A percentile compares a stretch with the other conserved stretches of the same genome.
Evolutionary conservation across 2,888 invertebrate genomes (phyloP).

Genomic region (Xylota segnis): DNA sequence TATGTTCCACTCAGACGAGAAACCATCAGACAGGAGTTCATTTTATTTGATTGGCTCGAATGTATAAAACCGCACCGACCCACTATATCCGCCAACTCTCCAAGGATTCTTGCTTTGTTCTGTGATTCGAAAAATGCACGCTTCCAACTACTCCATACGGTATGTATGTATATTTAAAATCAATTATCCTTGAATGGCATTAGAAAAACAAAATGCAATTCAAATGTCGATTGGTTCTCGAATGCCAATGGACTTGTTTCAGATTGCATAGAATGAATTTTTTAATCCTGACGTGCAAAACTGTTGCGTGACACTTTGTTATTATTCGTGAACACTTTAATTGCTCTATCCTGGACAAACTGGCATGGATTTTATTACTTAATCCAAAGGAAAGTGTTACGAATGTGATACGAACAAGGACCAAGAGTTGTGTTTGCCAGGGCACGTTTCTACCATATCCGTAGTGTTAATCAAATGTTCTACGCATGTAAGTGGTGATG

Average conservation of each 20-base stretch:
- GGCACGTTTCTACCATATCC: neutral
- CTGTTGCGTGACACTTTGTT: slow-evolving; percentile 43
- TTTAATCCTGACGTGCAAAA: slow-evolving; percentile 34
- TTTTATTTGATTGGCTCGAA: slow-evolving; percentile 5
- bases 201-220: neutral
- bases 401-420: slow-evolving; percentile 13
- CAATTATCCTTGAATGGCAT: slow-evolving; percentile 28
- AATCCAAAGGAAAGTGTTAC: slow-evolving; percentile 31
- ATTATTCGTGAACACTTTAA: slow-evolving; percentile 28
- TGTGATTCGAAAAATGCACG: neutral
- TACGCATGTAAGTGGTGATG: slow-evolving; percentile 5
- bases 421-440: neutral
- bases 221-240: slow-evolving; percentile 13
- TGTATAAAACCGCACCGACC: neutral
- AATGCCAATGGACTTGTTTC: neutral
- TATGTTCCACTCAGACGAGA: slow-evolving; percentile 2
- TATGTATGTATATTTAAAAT: slow-evolving; percentile 11
- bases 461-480: slow-evolving; percentile 6
- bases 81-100: neutral
- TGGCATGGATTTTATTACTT: slow-evolving; percentile 26
- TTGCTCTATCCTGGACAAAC: slow-evolving; percentile 37
- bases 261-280: slow-evolving; percentile 17
- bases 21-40: slow-evolving; percentile 13
- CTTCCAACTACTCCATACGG: neutral
- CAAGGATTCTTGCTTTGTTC: neutral